These are phyloP conservation scores for Brachyptera putata DNA, from an alignment of 2,888 invertebrate genomes.

Conservation along the genomic window DNA sequence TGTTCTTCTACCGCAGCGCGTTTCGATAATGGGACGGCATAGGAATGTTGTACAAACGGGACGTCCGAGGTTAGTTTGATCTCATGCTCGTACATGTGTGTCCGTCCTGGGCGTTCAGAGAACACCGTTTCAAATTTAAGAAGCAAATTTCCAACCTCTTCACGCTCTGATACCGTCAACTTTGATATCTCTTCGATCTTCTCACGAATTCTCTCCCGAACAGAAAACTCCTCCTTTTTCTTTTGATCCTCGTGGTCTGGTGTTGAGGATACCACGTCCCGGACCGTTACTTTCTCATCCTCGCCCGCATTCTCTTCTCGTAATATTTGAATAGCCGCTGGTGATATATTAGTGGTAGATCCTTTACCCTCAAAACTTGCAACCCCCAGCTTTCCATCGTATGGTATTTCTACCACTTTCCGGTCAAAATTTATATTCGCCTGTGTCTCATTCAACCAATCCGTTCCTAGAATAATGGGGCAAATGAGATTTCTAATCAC, in stretches of 20 bases:
- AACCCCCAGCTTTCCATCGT: background rate
- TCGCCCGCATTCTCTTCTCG: too few relatives aligned
- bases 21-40: background rate
- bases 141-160: background rate
- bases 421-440: background rate
- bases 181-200: background rate
- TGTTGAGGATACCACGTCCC: too few relatives aligned
- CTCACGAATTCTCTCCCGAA: background rate
- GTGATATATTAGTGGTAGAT: too few relatives aligned
- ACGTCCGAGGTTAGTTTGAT: background rate
- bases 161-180: background rate
- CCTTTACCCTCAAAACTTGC: too few relatives aligned
- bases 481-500: background rate
- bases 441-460: background rate
- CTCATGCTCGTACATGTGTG: background rate
- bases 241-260: too few relatives aligned
- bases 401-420: background rate
- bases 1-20: background rate
- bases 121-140: background rate
- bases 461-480: background rate
- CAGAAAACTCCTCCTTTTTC: too few relatives aligned
- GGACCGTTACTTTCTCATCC: background rate
- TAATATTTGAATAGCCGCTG: too few relatives aligned
- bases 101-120: background rate
- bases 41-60: background rate